These are phyloP conservation scores for Chanos chanos DNA, from an alignment of 2,797 vertebrate species.

Conservation along the genomic window DNA sequence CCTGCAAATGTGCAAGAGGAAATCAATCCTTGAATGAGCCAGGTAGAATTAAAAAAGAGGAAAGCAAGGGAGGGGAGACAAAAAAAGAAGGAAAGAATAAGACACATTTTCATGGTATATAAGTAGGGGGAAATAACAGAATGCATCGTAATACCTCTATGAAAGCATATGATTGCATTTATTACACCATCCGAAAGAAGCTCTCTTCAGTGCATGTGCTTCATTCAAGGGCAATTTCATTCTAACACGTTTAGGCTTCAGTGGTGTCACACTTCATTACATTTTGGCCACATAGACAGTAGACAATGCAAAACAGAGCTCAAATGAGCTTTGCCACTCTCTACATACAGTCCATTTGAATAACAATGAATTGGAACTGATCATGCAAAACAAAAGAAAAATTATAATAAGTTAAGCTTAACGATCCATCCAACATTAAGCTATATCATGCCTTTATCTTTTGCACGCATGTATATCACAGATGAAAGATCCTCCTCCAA, in stretches of 20 bases:
- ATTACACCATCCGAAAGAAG: neutral
- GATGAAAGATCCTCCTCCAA: constrained; percentile 24
- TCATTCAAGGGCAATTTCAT: neutral
- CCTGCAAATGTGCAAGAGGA: constrained; percentile 33
- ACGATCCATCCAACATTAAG: constrained; percentile 14
- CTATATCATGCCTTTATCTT: constrained; percentile 19
- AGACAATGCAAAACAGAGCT: constrained; percentile 3
- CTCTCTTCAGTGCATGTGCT: neutral
- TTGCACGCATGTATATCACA: constrained; percentile 22
- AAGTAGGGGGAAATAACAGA: constrained; percentile 1
- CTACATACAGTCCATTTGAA: no score
- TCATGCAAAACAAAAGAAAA: constrained; percentile 11
- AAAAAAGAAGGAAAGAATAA: neutral
- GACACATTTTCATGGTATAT: neutral
- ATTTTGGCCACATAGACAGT: neutral
- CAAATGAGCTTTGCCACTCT: constrained; percentile 2
- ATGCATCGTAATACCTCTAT: no score
- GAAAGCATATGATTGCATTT: no score
- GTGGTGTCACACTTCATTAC: neutral
- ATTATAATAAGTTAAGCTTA: constrained; percentile 18
- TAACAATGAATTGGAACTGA: constrained; percentile 15
- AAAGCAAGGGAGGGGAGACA: neutral
- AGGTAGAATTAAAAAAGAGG: neutral
- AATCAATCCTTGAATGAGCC: constrained; percentile 24
- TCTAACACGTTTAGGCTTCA: neutral